These are phyloP conservation scores for Hyles euphorbiae DNA, from an alignment of 1,140 invertebrate species.

Conservation along the genomic window DNA sequence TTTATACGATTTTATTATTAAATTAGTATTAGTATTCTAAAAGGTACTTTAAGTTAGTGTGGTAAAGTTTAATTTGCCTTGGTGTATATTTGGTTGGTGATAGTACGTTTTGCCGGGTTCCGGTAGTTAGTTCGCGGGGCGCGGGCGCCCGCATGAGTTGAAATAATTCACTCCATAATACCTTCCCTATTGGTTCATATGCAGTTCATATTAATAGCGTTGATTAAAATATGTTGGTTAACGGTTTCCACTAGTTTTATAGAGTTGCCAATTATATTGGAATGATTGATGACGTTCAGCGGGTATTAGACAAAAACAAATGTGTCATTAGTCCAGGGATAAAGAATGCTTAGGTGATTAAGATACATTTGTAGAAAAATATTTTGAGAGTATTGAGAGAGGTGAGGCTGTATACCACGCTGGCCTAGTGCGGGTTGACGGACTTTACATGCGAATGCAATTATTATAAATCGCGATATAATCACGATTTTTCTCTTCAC, in stretches of 20 bases:
- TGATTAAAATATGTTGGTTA: slow-evolving; percentile 58
- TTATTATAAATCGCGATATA: too few relatives aligned
- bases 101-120: slow-evolving; percentile 3
- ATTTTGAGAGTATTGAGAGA: too few relatives aligned
- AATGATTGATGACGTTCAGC: background rate
- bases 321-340: background rate
- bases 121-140: slow-evolving; percentile 8
- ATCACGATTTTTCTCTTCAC: too few relatives aligned
- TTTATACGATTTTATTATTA: slow-evolving; percentile 21
- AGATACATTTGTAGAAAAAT: too few relatives aligned
- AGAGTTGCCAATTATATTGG: slow-evolving; percentile 10
- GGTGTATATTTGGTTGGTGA: slow-evolving; percentile 1
- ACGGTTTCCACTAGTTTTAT: slow-evolving; percentile 36
- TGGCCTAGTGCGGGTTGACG: too few relatives aligned
- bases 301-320: background rate
- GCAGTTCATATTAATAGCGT: slow-evolving; percentile 52
- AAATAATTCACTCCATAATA: slow-evolving; percentile 46
- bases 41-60: background rate
- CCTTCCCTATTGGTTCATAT: slow-evolving; percentile 56
- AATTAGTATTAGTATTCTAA: too few relatives aligned
- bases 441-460: too few relatives aligned
- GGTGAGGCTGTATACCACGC: too few relatives aligned
- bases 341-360: too few relatives aligned
- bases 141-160: slow-evolving; percentile 49
- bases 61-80: slow-evolving; percentile 18